phyloP scores from a whole-genome alignment of 2,797 vertebrate genomes.

The Scolopax bukidnonensis region DNA sequence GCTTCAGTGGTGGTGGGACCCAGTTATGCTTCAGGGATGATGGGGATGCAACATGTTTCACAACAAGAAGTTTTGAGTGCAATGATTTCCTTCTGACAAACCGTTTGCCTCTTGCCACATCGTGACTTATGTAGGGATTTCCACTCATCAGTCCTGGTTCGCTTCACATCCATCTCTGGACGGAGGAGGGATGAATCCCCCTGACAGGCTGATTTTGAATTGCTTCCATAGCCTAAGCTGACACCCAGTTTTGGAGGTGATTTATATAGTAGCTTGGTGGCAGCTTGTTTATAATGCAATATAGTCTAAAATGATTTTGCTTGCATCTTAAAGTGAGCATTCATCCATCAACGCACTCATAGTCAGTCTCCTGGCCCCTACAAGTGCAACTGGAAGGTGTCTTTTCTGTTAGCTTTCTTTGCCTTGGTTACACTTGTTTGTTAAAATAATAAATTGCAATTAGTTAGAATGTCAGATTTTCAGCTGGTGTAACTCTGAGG shows the following conservation, averaged over 20 bases:
- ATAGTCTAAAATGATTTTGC: slow-evolving; percentile 24
- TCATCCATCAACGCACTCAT: background rate
- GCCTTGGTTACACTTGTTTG: background rate
- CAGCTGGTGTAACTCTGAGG: background rate
- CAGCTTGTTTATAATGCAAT: slow-evolving; percentile 14
- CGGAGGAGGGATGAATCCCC: background rate
- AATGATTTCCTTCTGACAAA: background rate
- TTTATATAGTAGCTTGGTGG: background rate
- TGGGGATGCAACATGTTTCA: background rate
- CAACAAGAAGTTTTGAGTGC: background rate
- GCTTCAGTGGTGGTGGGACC: background rate
- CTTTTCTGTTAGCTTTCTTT: background rate
- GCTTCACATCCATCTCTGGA: background rate
- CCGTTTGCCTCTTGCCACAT: background rate
- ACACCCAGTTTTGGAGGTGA: background rate
- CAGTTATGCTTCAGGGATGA: background rate
- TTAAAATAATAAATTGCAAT: background rate
- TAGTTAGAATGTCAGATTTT: background rate
- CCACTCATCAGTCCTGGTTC: background rate
- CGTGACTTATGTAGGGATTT: background rate
- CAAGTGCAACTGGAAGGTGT: background rate
- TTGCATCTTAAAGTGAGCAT: background rate
- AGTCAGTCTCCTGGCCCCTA: background rate
- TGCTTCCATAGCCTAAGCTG: background rate
- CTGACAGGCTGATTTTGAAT: slow-evolving; percentile 26